phyloP scores from a whole-genome alignment of 1,140 invertebrate species.

The Daktulosphaira vitifoliae region DNA sequence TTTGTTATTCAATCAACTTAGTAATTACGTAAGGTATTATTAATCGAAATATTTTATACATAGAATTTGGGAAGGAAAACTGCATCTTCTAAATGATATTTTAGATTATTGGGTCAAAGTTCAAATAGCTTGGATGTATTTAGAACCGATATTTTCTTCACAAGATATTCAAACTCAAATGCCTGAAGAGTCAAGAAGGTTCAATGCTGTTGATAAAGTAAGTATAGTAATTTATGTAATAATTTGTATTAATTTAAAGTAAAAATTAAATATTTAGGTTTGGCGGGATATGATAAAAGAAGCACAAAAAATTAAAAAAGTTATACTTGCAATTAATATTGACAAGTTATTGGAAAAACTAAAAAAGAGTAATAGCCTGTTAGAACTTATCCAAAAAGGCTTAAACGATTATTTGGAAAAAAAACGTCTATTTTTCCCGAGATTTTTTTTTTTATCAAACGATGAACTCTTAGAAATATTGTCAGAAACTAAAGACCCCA shows the following conservation, averaged over 20 bases:
- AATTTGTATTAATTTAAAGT: too few species aligned
- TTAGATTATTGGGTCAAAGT: slow-evolving; percentile 94
- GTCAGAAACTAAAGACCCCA: slow-evolving; percentile 94
- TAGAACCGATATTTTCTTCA: slow-evolving; percentile 95
- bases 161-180: slow-evolving; percentile 95
- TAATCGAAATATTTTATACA: slow-evolving; percentile 1
- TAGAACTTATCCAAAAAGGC: slow-evolving; percentile 85
- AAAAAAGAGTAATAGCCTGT: slow-evolving; percentile 75
- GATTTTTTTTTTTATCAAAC: slow-evolving; percentile 96
- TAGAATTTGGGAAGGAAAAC: slow-evolving; percentile 68
- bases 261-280: slow-evolving; percentile 49
- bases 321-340: slow-evolving; percentile 77
- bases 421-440: slow-evolving; percentile 85
- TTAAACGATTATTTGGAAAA: slow-evolving; percentile 92
- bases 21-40: too few species aligned
- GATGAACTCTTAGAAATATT: slow-evolving; percentile 93
- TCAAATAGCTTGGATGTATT: slow-evolving; percentile 92
- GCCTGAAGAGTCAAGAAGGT: slow-evolving; percentile 74
- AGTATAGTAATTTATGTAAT: neutral
- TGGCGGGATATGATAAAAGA: slow-evolving; percentile 94
- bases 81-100: slow-evolving; percentile 77
- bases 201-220: slow-evolving; percentile 83
- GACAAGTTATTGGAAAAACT: slow-evolving; percentile 88
- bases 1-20: too few species aligned
- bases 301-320: slow-evolving; percentile 65